These are phyloP conservation scores for Trichonephila clavata DNA, from an alignment of 1,140 invertebrate genomes.

Conservation along the genomic window DNA sequence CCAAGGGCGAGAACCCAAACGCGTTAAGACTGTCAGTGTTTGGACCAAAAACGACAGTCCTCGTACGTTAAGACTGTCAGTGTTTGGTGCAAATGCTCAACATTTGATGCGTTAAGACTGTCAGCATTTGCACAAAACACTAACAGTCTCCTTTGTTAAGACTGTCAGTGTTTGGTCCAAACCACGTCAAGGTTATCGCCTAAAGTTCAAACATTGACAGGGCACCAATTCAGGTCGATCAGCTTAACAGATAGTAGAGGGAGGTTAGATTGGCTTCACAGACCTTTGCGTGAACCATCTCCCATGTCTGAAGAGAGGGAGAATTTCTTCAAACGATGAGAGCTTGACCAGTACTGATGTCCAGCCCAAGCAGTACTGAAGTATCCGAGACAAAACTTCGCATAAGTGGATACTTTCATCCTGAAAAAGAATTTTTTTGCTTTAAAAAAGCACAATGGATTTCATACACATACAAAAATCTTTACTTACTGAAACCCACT, in stretches of 20 bases:
- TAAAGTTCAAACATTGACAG: slow-evolving; percentile 15
- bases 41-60: slow-evolving; percentile 21
- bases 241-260: background rate
- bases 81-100: slow-evolving; percentile 45
- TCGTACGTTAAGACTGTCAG: slow-evolving; percentile 58
- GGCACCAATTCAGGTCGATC: no score
- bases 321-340: slow-evolving; percentile 23
- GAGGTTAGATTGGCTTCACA: background rate
- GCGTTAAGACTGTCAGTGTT: slow-evolving; percentile 69
- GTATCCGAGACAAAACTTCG: background rate
- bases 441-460: no score
- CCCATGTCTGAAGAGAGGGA: slow-evolving; percentile 38
- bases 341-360: background rate
- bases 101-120: slow-evolving; percentile 11
- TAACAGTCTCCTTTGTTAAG: background rate
- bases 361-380: background rate
- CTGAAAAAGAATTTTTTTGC: background rate
- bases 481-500: no score
- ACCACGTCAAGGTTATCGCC: slow-evolving; percentile 38
- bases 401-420: background rate
- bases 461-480: no score
- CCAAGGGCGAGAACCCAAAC: background rate
- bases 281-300: slow-evolving; percentile 59
- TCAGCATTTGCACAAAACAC: slow-evolving; percentile 44
- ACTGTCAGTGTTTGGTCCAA: slow-evolving; percentile 69